Conservation (phyloP, 2,888 invertebrate genomes). For the Gerosis bhagava region DNA sequence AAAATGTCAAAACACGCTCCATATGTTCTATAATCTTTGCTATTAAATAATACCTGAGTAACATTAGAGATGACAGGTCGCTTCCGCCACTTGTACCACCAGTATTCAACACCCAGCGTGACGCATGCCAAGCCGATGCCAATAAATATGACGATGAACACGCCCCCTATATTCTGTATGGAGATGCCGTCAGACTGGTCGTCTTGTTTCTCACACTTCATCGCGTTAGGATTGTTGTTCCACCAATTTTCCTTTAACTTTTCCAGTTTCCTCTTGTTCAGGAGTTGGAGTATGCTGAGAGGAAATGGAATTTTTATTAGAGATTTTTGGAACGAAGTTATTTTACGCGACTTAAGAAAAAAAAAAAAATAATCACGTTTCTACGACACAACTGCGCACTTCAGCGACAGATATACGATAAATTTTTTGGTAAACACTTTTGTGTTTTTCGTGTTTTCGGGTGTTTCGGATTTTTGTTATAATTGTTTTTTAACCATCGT, state of each 20-base stretch:
- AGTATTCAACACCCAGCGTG: slow-evolving; percentile 96
- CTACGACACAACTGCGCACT: no score
- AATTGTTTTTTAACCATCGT: no score
- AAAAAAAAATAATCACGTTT: no score
- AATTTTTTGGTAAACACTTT: no score
- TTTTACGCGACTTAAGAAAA: no score
- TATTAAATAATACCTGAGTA: slow-evolving; percentile 66
- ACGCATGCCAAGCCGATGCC: slow-evolving; percentile 96
- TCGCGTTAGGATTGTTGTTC: slow-evolving; percentile 91
- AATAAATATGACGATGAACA: slow-evolving; percentile 98
- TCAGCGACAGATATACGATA: no score
- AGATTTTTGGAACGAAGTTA: background rate
- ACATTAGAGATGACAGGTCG: slow-evolving; percentile 83
- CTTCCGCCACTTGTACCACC: slow-evolving; percentile 93
- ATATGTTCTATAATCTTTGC: no score
- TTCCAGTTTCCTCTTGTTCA: slow-evolving; percentile 96
- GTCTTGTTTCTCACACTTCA: slow-evolving; percentile 92
- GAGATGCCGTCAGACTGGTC: slow-evolving; percentile 98
- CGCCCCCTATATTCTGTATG: slow-evolving; percentile 98
- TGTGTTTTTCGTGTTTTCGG: no score
- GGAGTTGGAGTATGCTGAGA: slow-evolving; percentile 93
- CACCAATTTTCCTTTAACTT: slow-evolving; percentile 98
- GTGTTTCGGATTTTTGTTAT: no score
- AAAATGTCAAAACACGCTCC: no score
- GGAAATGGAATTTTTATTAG: slow-evolving; percentile 28